Conservation (phyloP, 1,140 invertebrate species). For the Ooceraea biroi region DNA sequence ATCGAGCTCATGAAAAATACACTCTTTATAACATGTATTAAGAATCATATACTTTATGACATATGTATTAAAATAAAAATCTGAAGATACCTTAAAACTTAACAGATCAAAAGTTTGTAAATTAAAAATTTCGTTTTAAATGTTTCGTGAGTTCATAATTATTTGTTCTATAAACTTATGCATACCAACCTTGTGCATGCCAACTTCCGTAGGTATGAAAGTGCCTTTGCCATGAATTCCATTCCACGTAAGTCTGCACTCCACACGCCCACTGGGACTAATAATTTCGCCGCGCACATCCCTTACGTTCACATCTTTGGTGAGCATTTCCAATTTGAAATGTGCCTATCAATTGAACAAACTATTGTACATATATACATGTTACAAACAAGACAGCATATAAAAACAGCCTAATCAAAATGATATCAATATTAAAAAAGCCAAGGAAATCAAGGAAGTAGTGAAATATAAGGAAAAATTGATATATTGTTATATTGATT, state of each 20-base stretch:
- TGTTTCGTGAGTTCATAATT: not conserved
- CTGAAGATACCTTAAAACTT: slow-evolving; percentile 8
- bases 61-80: too few species aligned
- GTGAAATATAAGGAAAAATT: too few species aligned
- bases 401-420: too few species aligned
- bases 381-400: too few species aligned
- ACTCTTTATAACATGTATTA: too few species aligned
- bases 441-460: too few species aligned
- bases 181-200: slow-evolving; percentile 97
- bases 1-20: too few species aligned
- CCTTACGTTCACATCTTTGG: slow-evolving; percentile 92
- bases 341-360: slow-evolving; percentile 89
- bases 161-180: slow-evolving; percentile 88
- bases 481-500: too few species aligned
- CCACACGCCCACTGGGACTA: slow-evolving; percentile 90
- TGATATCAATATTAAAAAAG: too few species aligned
- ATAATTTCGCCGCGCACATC: slow-evolving; percentile 94
- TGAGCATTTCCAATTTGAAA: slow-evolving; percentile 92
- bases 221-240: slow-evolving; percentile 92
- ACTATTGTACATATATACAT: not conserved
- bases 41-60: too few species aligned
- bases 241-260: slow-evolving; percentile 89
- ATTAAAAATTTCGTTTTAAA: slow-evolving; percentile 31
- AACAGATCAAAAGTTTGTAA: not conserved
- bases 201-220: slow-evolving; percentile 95